phyloP scores from a whole-genome alignment of 1,140 invertebrate species.

The Aethina tumida region DNA sequence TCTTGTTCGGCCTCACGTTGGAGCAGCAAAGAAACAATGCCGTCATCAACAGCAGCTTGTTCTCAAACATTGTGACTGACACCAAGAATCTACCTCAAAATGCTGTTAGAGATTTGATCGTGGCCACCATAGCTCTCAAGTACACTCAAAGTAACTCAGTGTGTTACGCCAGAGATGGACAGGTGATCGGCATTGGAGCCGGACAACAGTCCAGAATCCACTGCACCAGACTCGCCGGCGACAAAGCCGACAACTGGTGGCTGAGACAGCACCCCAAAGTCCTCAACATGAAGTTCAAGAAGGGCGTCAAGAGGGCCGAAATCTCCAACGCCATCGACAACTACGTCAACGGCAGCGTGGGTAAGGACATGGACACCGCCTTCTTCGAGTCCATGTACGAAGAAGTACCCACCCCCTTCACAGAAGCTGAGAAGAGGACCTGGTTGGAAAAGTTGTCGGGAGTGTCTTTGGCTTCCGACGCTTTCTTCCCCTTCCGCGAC shows the following conservation, averaged over 20 bases:
- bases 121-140: conserved; percentile 93
- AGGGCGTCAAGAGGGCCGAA: conserved; percentile 82
- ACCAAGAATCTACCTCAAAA: conserved; percentile 57
- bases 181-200: conserved; percentile 90
- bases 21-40: conserved; percentile 91
- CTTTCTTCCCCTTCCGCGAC: conserved; percentile 97
- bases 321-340: conserved; percentile 95
- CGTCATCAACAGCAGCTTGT: conserved; percentile 66
- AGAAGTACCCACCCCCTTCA: conserved; percentile 56
- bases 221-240: conserved; percentile 91
- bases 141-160: conserved; percentile 98
- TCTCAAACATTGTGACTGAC: conserved; percentile 76
- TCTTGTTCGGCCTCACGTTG: conserved; percentile 83
- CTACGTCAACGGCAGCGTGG: conserved; percentile 84
- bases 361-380: conserved; percentile 60
- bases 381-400: conserved; percentile 67
- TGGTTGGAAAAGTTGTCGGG: conserved; percentile 74
- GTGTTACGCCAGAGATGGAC: conserved; percentile 82
- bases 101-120: conserved; percentile 83
- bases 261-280: conserved; percentile 87
- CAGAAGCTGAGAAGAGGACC: conserved; percentile 57
- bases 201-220: conserved; percentile 97
- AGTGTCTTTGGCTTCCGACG: conserved; percentile 94
- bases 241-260: conserved; percentile 99
- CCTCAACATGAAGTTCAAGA: conserved; percentile 76